These are phyloP conservation scores for Bubo bubo DNA, from an alignment of 2,113 vertebrate genomes.

Conservation along the genomic window DNA sequence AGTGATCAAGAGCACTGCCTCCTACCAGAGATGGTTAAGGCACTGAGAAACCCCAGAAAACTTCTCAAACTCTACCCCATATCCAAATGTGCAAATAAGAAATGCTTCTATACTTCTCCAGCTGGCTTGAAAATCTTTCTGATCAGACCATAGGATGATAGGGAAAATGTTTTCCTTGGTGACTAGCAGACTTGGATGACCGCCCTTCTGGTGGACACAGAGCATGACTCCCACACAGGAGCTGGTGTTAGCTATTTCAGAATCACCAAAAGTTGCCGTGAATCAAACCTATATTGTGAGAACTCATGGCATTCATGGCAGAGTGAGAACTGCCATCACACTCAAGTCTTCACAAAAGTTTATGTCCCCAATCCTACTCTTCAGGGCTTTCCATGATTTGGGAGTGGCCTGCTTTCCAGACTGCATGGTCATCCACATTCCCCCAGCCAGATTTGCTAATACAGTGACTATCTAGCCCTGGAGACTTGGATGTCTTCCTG, in stretches of 20 bases:
- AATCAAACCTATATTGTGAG: background rate
- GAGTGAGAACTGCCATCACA: background rate
- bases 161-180: background rate
- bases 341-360: background rate
- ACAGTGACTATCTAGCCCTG: background rate
- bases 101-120: background rate
- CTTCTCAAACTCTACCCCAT: background rate
- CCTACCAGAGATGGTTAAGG: background rate
- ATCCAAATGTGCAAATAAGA: background rate
- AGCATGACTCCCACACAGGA: background rate
- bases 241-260: background rate
- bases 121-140: background rate
- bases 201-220: background rate
- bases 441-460: background rate
- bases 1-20: background rate
- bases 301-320: background rate
- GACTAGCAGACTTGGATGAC: background rate
- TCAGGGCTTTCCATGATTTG: background rate
- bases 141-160: background rate
- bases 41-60: background rate
- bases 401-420: background rate
- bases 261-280: background rate
- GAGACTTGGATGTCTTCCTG: background rate
- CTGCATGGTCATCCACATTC: background rate
- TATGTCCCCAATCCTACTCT: background rate